phyloP scores from a whole-genome alignment of 1,140 invertebrate species.

The Leptinotarsa undecemlineata region DNA sequence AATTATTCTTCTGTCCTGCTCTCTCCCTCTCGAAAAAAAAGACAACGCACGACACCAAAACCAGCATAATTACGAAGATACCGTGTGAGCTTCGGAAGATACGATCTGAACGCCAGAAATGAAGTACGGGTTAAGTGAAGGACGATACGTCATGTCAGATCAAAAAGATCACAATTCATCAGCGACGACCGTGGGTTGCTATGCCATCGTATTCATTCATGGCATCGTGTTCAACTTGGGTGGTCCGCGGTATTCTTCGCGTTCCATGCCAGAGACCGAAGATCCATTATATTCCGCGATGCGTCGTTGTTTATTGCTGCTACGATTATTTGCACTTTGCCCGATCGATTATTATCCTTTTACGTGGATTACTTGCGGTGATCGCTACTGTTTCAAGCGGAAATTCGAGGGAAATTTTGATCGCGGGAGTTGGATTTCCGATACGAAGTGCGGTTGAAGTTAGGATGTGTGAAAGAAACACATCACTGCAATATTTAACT shows the following conservation, averaged over 20 bases:
- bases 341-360: not conserved
- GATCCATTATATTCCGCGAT: conserved; percentile 22
- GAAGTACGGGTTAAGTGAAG: conserved; percentile 29
- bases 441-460: too few species aligned
- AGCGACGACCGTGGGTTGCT: conserved; percentile 45
- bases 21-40: conserved; percentile 3
- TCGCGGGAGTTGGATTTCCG: too few species aligned
- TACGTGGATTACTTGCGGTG: not conserved
- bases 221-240: conserved; percentile 46
- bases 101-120: conserved; percentile 30
- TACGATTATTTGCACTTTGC: conserved; percentile 22
- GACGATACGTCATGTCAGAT: conserved; percentile 46
- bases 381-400: not conserved
- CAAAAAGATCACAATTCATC: conserved; percentile 49
- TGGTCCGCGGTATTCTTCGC: conserved; percentile 41
- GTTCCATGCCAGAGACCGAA: conserved; percentile 33
- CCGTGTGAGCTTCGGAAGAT: conserved; percentile 31
- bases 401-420: not conserved
- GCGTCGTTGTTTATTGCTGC: conserved; percentile 14
- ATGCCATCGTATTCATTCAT: conserved; percentile 47
- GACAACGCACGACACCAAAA: conserved; percentile 14
- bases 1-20: not conserved
- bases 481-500: too few species aligned
- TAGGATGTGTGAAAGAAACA: too few species aligned
- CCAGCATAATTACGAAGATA: conserved; percentile 12